Evolutionary conservation across 2,888 invertebrate genomes (phyloP), one percentile per base, ranked within the genome.

Genomic region (Oscheius sp.): DNA sequence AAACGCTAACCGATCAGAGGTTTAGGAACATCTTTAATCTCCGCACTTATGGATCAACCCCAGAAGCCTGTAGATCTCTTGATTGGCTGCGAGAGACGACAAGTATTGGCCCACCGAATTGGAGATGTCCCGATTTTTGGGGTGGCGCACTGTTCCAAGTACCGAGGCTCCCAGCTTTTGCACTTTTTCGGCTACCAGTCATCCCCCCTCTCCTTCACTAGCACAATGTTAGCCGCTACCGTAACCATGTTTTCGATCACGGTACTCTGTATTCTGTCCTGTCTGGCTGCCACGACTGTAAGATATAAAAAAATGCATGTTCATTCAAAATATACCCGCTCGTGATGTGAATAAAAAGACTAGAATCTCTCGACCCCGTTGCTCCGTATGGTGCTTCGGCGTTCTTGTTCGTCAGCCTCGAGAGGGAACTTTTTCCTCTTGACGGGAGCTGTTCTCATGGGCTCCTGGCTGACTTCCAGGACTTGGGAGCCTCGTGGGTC

Each of bases 361-460:
- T 62, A 73, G 48, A 73, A 73, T 73, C 73, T 73, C 35, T 73
- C 74, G 1, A 70, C 70, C 32, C 53, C 55, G 58, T 55, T 78
- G 42, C 7, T 42, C 29, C 76, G 55, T 37, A 78, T 78, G 35
- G 73, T 76, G 0, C 79, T 78, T 11, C 80, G 77, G 5, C 84
- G 63, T 58, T 81, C 84, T 21, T 78, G 74, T 57, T 78, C 76
- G 55, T 71, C 76, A 1, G 78, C 81, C 21, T 82, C 84, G 9
- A 84, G 51, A 0, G 82, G 84, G 58, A 81, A 82, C 65, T 84
- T 84, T 58, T 76, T 80, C 42, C 84, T 9, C 59, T 80, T 81
- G 42, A 81, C 78, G 11, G 79, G 78, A 55, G 79, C 78, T 32
- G 74, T 70, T 58, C 76, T 79, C 53, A 79, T 79, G 32, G 76